Base-by-base conservation (phyloP, 2,888 invertebrate genomes). In the Miltochrista miniata region DNA sequence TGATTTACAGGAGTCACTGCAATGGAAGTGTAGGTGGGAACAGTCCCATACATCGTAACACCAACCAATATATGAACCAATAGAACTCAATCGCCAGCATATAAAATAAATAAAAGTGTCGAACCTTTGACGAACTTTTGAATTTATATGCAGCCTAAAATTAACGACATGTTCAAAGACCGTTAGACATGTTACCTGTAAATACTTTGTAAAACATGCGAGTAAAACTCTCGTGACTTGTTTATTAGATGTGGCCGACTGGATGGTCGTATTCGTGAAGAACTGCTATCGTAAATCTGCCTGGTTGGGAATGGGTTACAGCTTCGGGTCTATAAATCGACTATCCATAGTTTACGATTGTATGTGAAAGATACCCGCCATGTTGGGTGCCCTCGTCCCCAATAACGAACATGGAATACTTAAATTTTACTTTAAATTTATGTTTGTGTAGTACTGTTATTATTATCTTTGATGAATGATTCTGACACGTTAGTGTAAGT, bases 331-430 rank as follows among this genome's bases (percentile, higher is more conserved):
- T 79, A 89, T 90, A 90, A 88, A 90, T 89, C 85, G 86, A 74
- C 85, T 77, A 83, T 87, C 83, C 83, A 85, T 82, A 82, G 79
- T 88, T 89, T 89, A 89, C 86, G 85, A 86, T 79, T 79, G 79
- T 67, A 78, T 78, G 77, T 75, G 80, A 84, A 80, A 85, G 87
- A 85, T 80, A 81, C 75, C 76, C 73, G 72, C 70, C 59, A 66
- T 65, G 45, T 42, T 51, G 68, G 64, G 70, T 69, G 64, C 55
- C 68, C 72, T 71, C 71, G 69, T 78, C 70, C 66, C 72, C 66
- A 51, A 63, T 57, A 68, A 66, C 61, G 55, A 68, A 73, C 70
- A 72, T 62, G 61, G 37, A 66, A 76, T 79, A 74, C 77, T 79
- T 70, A 55, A 57, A 63, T 48, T 60, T 56, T 52, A 45, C 36